Evolutionary conservation across 2,113 vertebrate genomes (phyloP), one percentile per base, ranked within the genome.

Genomic region (Myxocyprinus asiaticus): DNA sequence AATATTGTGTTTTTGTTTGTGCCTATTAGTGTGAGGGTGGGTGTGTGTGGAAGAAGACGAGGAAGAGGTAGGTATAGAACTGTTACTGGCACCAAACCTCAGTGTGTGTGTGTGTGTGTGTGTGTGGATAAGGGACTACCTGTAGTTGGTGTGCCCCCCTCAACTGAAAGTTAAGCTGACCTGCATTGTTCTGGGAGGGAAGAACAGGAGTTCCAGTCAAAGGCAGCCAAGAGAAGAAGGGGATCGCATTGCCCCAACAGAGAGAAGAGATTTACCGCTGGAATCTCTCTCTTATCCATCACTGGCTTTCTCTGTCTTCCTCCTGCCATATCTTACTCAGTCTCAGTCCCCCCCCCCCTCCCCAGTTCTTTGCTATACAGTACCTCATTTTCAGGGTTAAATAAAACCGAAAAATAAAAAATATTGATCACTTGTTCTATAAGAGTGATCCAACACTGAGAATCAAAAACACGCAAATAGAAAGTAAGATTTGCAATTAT

Each of bases 101-200:
- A 67, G 15, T 33, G 22, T 33, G 22, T 33, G 22, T 33, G 78
- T 33, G 64, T 61, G 73, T 51, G 14, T 15, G 62, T 55, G 0
- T 53, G 58, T 15, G n/a, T 7, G 45, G 11, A 12, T 15, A 56
- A 83, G 91, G 94, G 22, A 33, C 22, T 33, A 33, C 22, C 22
- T 33, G 22, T 83, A 96, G 94, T 91, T 95, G 86, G 71, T 93
- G 84, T 94, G 90, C 79, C 95, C 95, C 91, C 95, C 94, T 56
- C 90, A 91, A 64, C 84, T 94, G 94, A 90, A 98, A 98, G 61
- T 92, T 93, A 86, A 96, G 91, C 84, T 96, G 93, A 87, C 93
- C 94, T 82, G 94, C 94, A 85, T 90, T 90, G 87, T 96, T 98
- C 94, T 95, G 89, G 79, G 89, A 70, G 86, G 84, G 91, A 91